Base-by-base conservation (phyloP, 2,888 invertebrate genomes). In the Andricus quercusramuli region DNA sequence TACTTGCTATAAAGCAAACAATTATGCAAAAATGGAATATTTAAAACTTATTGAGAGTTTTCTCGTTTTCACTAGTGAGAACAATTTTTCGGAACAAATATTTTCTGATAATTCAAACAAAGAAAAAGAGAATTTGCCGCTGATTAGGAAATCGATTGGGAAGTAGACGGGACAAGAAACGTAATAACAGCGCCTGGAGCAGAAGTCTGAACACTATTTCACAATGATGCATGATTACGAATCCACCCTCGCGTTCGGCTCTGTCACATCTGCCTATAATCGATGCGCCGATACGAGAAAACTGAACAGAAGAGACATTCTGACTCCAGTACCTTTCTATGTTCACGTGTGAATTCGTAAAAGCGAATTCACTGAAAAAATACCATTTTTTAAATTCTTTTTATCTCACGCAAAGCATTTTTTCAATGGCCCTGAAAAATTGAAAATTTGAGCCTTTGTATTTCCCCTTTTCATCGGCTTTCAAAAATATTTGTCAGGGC, bases 151-250 rank as follows among this genome's bases (percentile, higher is more conserved):
- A 62, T 62, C 25, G 62, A 62, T 62, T 29, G 25, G 25, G 62
- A 25, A 62, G 15, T 62, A 62, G 25, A 17, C 15, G 25, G 15
- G 17, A 15, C 62, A 62, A 62, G 25, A 62, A 62, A 62, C 62
- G 13, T 62, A 62, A 62, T 25, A 62, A 62, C 13, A 62, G 62
- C 25, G 62, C 62, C 62, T 6, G 62, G 62, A 62, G 62, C 62
- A 62, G 62, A 62, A 62, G 62, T 25, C 62, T 62, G 62, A 62
- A 62, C 25, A 62, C 62, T 62, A 62, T 62, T 62, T 62, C 62
- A 25, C 62, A 62, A 62, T 62, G 62, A 62, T 29, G n/a, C 67
- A 37, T 37, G 37, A 67, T 67, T 41, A 67, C 37, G 67, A 41
- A 37, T 67, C 62, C 62, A 62, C 62, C 62, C 62, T 62, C 62